phyloP scores from a whole-genome alignment of 1,140 invertebrate species.

The Drosophila littoralis region DNA sequence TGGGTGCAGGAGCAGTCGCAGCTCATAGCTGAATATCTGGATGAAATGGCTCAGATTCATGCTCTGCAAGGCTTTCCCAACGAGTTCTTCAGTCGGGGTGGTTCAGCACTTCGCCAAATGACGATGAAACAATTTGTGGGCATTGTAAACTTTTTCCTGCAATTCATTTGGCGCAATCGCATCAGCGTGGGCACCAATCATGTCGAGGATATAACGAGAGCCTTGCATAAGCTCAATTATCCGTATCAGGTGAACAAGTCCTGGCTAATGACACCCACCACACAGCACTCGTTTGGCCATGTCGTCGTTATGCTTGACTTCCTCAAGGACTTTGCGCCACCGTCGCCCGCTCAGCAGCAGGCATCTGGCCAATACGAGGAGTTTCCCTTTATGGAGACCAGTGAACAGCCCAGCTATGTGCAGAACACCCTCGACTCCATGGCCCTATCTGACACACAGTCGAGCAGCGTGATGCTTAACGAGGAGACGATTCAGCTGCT shows the following conservation, averaged over 20 bases:
- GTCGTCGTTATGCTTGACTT: constrained; percentile 77
- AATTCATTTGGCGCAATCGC: constrained; percentile 60
- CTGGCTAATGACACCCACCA: constrained; percentile 76
- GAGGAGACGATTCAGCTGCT: constrained; percentile 35
- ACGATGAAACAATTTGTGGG: constrained; percentile 77
- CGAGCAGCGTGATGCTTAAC: constrained; percentile 5
- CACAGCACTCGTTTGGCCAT: constrained; percentile 76
- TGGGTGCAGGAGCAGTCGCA: constrained; percentile 76
- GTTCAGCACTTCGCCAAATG: constrained; percentile 66
- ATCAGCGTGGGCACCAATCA: constrained; percentile 64
- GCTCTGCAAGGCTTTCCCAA: constrained; percentile 26
- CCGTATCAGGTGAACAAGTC: constrained; percentile 76
- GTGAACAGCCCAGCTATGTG: constrained; percentile 55
- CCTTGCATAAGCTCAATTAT: constrained; percentile 73
- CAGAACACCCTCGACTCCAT: constrained; percentile 46
- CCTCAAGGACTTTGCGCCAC: constrained; percentile 70
- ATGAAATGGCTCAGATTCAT: constrained; percentile 17
- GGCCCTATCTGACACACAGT: constrained; percentile 43
- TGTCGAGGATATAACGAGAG: constrained; percentile 70
- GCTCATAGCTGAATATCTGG: constrained; percentile 63
- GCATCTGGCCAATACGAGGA: constrained; percentile 28
- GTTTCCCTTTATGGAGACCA: constrained; percentile 61
- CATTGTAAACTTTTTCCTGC: constrained; percentile 69
- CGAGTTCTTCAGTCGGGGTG: constrained; percentile 62
- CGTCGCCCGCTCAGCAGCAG: neutral